These are phyloP conservation scores for Alca torda DNA, from an alignment of 2,797 vertebrate genomes.

Conservation along the genomic window DNA sequence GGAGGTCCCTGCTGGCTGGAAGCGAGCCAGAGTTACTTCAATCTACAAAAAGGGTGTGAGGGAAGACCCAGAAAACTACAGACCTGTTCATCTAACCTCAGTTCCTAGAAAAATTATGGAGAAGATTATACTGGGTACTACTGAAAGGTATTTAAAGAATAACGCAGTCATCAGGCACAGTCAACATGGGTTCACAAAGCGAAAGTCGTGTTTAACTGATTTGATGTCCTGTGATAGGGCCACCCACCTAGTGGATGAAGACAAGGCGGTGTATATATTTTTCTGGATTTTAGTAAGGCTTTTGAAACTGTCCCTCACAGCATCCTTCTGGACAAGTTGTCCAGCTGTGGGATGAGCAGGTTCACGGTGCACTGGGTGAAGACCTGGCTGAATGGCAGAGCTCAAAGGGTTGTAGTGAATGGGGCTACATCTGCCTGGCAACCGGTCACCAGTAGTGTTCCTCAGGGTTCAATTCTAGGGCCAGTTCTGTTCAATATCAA, in stretches of 20 bases:
- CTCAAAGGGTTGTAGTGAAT: neutral
- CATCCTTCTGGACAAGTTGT: neutral
- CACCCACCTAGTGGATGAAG: neutral
- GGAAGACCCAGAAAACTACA: neutral
- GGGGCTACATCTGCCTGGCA: neutral
- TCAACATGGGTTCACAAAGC: neutral
- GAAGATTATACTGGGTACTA: neutral
- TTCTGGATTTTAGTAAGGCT: neutral
- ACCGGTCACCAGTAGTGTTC: neutral
- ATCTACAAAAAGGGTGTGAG: neutral
- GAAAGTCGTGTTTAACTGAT: neutral
- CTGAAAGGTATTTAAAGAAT: neutral
- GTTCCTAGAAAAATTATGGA: neutral
- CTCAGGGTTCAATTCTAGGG: neutral
- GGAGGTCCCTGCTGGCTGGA: neutral
- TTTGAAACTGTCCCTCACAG: neutral
- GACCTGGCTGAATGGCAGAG: neutral
- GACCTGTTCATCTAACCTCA: neutral
- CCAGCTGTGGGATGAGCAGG: neutral
- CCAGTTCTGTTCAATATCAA: neutral
- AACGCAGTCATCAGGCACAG: neutral
- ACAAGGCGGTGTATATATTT: neutral
- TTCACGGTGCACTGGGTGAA: neutral
- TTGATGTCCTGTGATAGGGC: neutral
- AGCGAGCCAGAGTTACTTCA: neutral